phyloP scores from a whole-genome alignment of 2,888 invertebrate genomes.

The Polymixis lichenea region DNA sequence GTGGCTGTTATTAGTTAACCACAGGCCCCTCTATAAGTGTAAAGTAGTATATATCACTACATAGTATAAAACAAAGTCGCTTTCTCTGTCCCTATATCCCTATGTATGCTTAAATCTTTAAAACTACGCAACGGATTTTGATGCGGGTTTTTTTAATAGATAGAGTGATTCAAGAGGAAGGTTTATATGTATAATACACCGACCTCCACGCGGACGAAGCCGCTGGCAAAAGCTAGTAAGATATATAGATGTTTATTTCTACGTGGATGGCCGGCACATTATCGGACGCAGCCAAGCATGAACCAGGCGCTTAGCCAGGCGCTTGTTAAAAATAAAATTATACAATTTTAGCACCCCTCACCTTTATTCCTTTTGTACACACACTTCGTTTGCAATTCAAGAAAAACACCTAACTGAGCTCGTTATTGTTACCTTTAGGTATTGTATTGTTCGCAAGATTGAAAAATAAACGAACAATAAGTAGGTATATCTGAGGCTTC shows the following conservation, averaged over 20 bases:
- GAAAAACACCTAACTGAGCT: conserved; percentile 49
- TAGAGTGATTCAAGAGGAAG: no score
- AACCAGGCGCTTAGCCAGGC: conserved; percentile 77
- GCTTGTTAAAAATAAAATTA: conserved; percentile 87
- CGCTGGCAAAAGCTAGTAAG: no score
- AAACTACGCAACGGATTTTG: no score
- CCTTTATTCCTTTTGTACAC: conserved; percentile 68
- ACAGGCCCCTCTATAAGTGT: neutral
- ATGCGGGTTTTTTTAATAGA: no score
- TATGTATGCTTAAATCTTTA: no score
- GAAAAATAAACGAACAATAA: conserved; percentile 51
- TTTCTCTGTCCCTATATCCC: no score
- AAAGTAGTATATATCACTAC: conserved; percentile 15
- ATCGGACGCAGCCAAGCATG: conserved; percentile 83
- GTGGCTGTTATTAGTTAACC: no score
- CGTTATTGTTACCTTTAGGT: conserved; percentile 53
- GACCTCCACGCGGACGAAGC: no score
- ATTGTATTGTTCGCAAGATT: conserved; percentile 53
- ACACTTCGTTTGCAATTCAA: conserved; percentile 61
- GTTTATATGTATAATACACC: no score
- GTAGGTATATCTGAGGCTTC: conserved; percentile 35
- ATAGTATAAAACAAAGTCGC: no score
- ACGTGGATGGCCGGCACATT: conserved; percentile 80
- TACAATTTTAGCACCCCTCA: conserved; percentile 80
- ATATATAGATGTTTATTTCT: conserved; percentile 78